These are phyloP conservation scores for Regulus satrapa DNA, from an alignment of 2,113 vertebrate species.

Conservation along the genomic window DNA sequence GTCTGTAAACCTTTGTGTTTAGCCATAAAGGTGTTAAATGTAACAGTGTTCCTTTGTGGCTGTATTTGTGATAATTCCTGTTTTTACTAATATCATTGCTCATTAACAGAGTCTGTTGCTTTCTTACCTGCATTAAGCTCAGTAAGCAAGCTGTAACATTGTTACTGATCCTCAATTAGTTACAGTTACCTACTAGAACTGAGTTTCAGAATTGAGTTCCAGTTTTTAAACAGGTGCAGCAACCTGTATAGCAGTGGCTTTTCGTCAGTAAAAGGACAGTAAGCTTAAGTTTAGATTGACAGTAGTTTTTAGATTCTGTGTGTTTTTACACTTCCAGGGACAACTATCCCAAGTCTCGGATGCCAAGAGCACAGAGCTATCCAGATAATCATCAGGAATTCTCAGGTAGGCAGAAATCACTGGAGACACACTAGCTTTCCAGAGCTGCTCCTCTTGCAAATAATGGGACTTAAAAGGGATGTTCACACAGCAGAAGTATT, in stretches of 20 bases:
- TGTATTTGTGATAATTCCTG: background rate
- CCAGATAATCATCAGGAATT: slow-evolving; percentile 99
- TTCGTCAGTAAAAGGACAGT: background rate
- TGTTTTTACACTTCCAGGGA: slow-evolving; percentile 79
- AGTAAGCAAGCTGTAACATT: background rate
- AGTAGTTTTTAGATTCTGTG: background rate
- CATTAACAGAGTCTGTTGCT: slow-evolving; percentile 11
- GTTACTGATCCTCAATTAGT: background rate
- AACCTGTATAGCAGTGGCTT: background rate
- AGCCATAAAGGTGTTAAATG: background rate
- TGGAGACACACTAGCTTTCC: background rate
- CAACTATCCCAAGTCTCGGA: slow-evolving; percentile 90
- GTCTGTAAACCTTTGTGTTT: background rate
- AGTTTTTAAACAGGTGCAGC: background rate
- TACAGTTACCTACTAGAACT: background rate
- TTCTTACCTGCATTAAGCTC: background rate
- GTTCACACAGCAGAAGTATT: background rate
- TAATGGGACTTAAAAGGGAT: background rate
- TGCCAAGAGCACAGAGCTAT: slow-evolving; percentile 98
- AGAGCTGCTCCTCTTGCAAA: background rate
- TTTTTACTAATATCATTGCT: background rate
- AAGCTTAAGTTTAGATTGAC: background rate
- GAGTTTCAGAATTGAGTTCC: background rate
- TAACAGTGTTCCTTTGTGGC: background rate
- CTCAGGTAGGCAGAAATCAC: slow-evolving; percentile 77